phyloP scores from a whole-genome alignment of 23 tunicate genomes.

The Oikopleura albicans region DNA sequence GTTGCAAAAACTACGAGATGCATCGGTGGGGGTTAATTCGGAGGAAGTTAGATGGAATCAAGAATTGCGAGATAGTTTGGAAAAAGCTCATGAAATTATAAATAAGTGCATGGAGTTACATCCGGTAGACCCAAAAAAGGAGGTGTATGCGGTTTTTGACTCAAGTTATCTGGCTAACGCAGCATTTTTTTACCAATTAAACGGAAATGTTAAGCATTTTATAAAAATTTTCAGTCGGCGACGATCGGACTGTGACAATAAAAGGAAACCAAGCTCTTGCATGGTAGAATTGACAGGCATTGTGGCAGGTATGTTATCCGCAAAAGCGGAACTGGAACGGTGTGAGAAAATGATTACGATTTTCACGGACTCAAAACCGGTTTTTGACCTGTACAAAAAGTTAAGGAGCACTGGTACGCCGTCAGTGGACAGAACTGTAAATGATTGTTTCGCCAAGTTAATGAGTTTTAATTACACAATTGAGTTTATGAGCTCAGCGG shows the following conservation, averaged over 20 bases:
- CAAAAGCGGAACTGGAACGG: not conserved
- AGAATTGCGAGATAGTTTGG: not conserved
- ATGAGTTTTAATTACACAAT: too few species aligned
- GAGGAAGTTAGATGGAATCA: not conserved
- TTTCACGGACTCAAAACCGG: not conserved
- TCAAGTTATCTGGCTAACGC: not conserved
- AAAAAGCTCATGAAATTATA: not conserved
- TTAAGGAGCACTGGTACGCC: not conserved
- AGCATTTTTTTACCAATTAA: not conserved
- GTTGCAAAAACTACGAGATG: not conserved
- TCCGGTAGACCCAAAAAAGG: not conserved
- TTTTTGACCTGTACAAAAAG: not conserved
- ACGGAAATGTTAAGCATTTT: not conserved
- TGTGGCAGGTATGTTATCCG: not conserved
- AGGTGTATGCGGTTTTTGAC: not conserved
- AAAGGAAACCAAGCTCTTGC: not conserved
- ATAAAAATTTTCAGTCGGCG: not conserved
- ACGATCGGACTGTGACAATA: not conserved
- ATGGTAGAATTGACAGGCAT: not conserved
- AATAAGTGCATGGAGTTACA: not conserved
- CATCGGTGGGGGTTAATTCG: not conserved
- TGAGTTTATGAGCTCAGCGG: too few species aligned
- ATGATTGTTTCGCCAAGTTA: not conserved
- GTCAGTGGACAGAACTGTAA: not conserved
- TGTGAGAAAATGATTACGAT: not conserved